A percentile compares a stretch with the other conserved stretches of the same genome.
phyloP scores from a whole-genome alignment of 2,888 invertebrate species.

The Microplitis deprimator region DNA sequence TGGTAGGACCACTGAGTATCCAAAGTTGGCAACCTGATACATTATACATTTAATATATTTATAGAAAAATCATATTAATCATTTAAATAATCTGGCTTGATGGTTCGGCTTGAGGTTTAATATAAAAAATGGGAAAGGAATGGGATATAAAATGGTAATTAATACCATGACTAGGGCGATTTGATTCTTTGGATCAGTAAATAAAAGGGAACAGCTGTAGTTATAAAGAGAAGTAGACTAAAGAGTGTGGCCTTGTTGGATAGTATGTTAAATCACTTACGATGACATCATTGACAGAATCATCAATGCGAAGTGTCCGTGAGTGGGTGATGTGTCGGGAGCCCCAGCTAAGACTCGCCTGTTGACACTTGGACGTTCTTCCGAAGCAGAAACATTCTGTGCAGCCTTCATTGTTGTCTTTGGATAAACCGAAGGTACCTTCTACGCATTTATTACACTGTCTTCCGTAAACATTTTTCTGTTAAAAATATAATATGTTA shows the following conservation, averaged over 20 bases:
- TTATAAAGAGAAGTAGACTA: not conserved
- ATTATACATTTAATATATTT: conserved; percentile 29
- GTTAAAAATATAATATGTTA: conserved; percentile 38
- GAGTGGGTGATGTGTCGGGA: conserved; percentile 79
- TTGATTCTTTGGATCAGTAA: not conserved
- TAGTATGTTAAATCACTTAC: conserved; percentile 48
- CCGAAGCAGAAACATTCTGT: conserved; percentile 98
- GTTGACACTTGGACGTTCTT: conserved; percentile 83
- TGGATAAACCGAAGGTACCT: conserved; percentile 89
- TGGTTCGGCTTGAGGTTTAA: not conserved
- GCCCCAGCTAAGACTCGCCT: conserved; percentile 87
- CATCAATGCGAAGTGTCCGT: conserved; percentile 66
- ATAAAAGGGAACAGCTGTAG: not conserved
- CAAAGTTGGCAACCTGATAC: conserved; percentile 62
- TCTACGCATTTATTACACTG: conserved; percentile 88
- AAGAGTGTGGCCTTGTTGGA: not conserved
- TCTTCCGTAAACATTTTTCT: conserved; percentile 87
- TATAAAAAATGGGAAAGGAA: not conserved
- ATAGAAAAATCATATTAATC: conserved; percentile 32
- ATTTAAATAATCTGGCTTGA: conserved; percentile 4
- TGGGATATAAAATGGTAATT: conserved; percentile 6
- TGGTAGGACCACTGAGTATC: conserved; percentile 56
- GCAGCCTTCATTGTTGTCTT: conserved; percentile 87
- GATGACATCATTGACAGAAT: conserved; percentile 62
- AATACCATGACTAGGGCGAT: not conserved